These are phyloP conservation scores for Spilarctia lutea DNA, from an alignment of 2,888 invertebrate species.

Conservation along the genomic window DNA sequence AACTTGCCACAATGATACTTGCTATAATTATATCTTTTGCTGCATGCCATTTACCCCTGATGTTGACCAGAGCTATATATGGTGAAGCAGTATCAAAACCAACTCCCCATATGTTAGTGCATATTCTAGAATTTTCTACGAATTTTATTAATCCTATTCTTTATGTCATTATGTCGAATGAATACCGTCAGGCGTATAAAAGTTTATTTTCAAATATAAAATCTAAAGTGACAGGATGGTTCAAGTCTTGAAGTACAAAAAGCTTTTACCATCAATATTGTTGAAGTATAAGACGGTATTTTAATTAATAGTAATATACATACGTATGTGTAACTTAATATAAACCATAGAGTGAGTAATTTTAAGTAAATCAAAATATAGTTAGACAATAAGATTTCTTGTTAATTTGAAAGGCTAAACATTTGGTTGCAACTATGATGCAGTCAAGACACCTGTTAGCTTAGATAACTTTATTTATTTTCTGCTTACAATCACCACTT, in stretches of 20 bases:
- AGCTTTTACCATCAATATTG: too few relatives aligned
- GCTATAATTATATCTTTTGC: conserved; percentile 96
- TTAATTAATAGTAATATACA: too few relatives aligned
- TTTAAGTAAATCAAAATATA: too few relatives aligned
- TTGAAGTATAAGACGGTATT: conserved; percentile 18
- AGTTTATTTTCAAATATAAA: conserved; percentile 88
- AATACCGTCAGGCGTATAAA: conserved; percentile 95
- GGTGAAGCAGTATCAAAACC: conserved; percentile 87
- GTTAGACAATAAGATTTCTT: too few relatives aligned
- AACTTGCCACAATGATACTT: conserved; percentile 93
- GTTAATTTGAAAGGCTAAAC: too few relatives aligned
- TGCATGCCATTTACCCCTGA: conserved; percentile 95
- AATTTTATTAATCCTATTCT: conserved; percentile 96
- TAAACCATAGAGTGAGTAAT: too few relatives aligned
- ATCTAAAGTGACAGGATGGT: conserved; percentile 32
- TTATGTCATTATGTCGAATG: conserved; percentile 97
- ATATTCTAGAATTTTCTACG: conserved; percentile 93
- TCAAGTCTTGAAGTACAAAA: neutral
- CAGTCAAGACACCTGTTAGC: too few relatives aligned
- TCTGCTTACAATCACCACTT: too few relatives aligned
- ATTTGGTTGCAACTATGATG: too few relatives aligned
- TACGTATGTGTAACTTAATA: neutral
- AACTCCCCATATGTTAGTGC: conserved; percentile 91
- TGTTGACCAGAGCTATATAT: conserved; percentile 92
- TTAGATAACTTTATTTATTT: too few relatives aligned